Percentiles rank a stretch among this genome's conserved stretches.
These are phyloP conservation scores for Aphis gossypii DNA, from an alignment of 1,140 invertebrate species.

Conservation along the genomic window DNA sequence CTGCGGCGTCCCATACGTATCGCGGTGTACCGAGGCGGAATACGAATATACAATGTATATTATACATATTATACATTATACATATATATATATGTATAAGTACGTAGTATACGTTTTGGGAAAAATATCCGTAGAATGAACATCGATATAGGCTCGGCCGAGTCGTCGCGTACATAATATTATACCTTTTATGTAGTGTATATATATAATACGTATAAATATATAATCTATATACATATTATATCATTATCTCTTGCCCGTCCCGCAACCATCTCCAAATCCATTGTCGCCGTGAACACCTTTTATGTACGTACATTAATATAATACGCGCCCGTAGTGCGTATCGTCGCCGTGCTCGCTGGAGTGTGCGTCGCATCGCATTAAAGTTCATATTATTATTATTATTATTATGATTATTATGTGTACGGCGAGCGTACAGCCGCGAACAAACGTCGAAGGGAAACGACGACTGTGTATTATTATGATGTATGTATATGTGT, in stretches of 20 bases:
- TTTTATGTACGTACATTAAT: not conserved
- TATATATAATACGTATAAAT: too few species aligned
- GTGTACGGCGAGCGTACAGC: not conserved
- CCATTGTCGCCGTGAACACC: not conserved
- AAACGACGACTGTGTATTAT: not conserved
- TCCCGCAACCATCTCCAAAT: not conserved
- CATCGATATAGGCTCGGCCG: not conserved
- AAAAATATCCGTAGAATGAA: not conserved
- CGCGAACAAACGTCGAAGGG: not conserved
- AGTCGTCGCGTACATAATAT: not conserved
- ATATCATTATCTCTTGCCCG: not conserved
- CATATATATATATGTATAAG: too few species aligned
- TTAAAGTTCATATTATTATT: conserved; percentile 51
- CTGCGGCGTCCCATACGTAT: not conserved
- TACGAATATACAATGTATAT: too few species aligned
- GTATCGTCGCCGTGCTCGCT: conserved; percentile 2
- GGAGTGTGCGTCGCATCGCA: conserved; percentile 7
- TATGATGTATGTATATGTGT: not conserved
- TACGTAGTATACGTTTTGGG: too few species aligned
- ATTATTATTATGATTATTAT: not conserved
- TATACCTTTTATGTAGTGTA: not conserved
- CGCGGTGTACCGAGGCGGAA: not conserved
- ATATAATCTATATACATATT: not conserved
- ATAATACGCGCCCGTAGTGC: not conserved
- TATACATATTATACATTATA: not conserved